Percentiles rank a stretch among this genome's conserved stretches.
Evolutionary conservation across 2,888 invertebrate genomes (phyloP).

Genomic region (Hypena proboscidalis): DNA sequence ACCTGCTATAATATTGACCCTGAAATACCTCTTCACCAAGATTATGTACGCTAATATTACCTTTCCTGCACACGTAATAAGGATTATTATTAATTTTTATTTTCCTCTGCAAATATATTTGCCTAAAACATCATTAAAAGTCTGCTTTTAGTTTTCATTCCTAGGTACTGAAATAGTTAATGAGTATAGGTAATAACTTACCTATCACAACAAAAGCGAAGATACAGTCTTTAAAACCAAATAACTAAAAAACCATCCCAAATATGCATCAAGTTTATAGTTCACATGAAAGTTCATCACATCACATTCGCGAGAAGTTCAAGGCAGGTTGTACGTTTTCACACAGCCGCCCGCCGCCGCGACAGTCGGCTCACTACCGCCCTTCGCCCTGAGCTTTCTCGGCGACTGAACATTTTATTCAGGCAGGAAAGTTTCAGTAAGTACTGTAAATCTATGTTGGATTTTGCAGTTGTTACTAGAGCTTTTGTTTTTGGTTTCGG

Average conservation of each 20-base stretch:
- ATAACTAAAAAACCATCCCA: not conserved
- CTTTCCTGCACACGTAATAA: too few species aligned
- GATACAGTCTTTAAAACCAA: not conserved
- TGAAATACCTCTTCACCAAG: too few species aligned
- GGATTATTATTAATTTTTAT: too few species aligned
- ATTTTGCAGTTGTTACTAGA: conserved; percentile 17
- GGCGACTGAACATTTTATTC: conserved; percentile 66
- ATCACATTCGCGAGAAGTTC: conserved; percentile 40
- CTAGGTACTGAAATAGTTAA: too few species aligned
- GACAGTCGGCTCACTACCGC: conserved; percentile 66
- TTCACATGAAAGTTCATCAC: conserved; percentile 32
- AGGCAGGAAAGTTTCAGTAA: conserved; percentile 42
- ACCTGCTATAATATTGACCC: too few species aligned
- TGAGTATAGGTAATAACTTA: conserved; percentile 8
- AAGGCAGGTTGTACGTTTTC: conserved; percentile 37
- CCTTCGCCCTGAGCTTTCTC: conserved; percentile 54
- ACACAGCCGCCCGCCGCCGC: conserved; percentile 62
- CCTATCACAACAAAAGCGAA: conserved; percentile 3
- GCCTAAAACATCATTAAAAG: too few species aligned
- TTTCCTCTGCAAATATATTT: too few species aligned
- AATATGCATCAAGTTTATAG: not conserved
- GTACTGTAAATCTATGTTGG: conserved; percentile 20
- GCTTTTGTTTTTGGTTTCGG: too few species aligned
- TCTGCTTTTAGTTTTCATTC: too few species aligned
- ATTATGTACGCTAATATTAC: too few species aligned